Evolutionary conservation across 2,888 invertebrate genomes (phyloP), one percentile per base, ranked within the genome.

Genomic region (Lamellibrachia satsuma): DNA sequence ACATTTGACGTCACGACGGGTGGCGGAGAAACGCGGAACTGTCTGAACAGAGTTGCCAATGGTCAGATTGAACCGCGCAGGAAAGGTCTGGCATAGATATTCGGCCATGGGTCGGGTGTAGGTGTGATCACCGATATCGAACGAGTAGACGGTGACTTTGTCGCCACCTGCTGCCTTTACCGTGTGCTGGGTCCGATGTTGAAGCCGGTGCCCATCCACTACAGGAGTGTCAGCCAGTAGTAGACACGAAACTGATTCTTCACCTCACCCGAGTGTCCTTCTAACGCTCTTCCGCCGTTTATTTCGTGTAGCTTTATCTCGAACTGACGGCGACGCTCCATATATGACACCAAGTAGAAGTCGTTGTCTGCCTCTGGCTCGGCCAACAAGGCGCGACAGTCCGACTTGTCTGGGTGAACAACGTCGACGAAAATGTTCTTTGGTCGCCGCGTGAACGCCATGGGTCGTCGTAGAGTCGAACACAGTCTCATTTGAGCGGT

Each of bases 121-220:
- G 0, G 8, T 15, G 91, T 94, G 93, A n/a, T 60, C 22, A 9
- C 93, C 94, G 51, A 94, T 90, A 90, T 94, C 94, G 92, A 94
- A 94, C 1, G 94, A 94, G n/a, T 93, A 92, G 4, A 94, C 93
- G 7, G 91, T 90, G 55, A 57, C 90, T 15, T 75, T 55, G 3
- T 90, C 90, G 27, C 92, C 93, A 7, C 93, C 93, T 4, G 93
- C 39, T 93, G 92, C 91, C 92, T 93, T 60, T 92, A 75, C 15
- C 93, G 92, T n/a, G 92, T 91, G 90, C 93, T 93, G 91, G 92
- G 92, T 7, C 93, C 93, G 52, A 92, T 92, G 51, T 93, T 93
- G 57, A 93, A 93, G 3, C 93, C 93, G 3, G 92, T 91, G 75
- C 93, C 93, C n/a, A 93, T 91, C 39, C 55, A 91, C n/a, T 4